These are phyloP conservation scores for Seladonia tumulorum DNA, from an alignment of 2,888 invertebrate genomes.

Conservation along the genomic window DNA sequence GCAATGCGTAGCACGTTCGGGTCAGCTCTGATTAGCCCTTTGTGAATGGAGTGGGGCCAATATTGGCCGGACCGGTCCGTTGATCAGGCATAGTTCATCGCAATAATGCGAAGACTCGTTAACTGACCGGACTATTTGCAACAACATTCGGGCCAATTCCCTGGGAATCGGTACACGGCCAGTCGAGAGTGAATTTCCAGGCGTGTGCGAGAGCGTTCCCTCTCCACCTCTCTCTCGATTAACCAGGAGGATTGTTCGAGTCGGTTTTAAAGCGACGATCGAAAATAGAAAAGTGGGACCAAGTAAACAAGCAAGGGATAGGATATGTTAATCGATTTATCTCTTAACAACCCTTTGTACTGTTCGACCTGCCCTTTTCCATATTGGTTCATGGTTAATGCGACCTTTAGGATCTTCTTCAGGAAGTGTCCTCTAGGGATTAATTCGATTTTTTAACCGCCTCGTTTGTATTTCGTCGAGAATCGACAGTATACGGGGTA, in stretches of 20 bases:
- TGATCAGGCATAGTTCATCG: slow-evolving; percentile 50
- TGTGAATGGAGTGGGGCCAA: slow-evolving; percentile 62
- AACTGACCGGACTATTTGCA: slow-evolving; percentile 30
- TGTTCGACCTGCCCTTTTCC: background rate
- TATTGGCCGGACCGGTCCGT: slow-evolving; percentile 50
- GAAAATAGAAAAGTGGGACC: background rate
- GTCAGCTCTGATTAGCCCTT: slow-evolving; percentile 68
- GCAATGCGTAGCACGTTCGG: slow-evolving; percentile 54
- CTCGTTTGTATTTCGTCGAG: slow-evolving; percentile 25
- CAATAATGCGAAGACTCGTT: slow-evolving; percentile 51
- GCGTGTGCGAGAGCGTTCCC: background rate
- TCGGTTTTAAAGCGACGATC: background rate
- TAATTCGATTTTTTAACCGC: background rate
- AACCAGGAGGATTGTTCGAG: background rate
- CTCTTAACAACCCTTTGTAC: background rate
- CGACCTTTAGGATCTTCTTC: too few species aligned
- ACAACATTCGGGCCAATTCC: slow-evolving; percentile 36
- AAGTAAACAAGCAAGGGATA: background rate
- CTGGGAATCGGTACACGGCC: slow-evolving; percentile 20
- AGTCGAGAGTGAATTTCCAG: background rate
- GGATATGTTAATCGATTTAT: slow-evolving; percentile 16
- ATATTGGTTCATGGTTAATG: background rate
- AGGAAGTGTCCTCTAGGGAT: too few species aligned
- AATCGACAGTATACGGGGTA: background rate
- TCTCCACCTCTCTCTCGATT: background rate